phyloP scores from a whole-genome alignment of 2,797 vertebrate species.

The Oreortyx pictus region DNA sequence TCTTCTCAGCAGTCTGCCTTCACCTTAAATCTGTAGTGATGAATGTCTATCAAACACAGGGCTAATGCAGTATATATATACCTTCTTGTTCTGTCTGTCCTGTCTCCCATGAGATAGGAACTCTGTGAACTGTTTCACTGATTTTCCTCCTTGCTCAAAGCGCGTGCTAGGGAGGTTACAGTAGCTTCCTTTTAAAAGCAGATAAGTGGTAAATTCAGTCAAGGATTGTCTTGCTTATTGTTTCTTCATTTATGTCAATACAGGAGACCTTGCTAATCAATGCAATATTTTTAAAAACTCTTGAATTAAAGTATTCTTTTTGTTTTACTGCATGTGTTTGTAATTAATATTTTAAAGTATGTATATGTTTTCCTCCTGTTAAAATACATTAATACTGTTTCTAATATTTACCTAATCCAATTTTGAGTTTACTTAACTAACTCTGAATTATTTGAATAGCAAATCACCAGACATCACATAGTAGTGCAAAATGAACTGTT shows the following conservation, averaged over 20 bases:
- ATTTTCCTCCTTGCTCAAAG: background rate
- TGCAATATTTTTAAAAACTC: background rate
- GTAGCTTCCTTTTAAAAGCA: background rate
- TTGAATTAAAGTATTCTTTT: background rate
- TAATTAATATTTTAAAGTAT: background rate
- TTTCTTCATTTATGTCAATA: background rate
- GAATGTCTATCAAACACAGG: fast-evolving
- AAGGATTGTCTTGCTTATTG: background rate
- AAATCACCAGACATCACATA: background rate
- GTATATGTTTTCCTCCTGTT: conserved; percentile 12
- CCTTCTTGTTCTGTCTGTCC: background rate
- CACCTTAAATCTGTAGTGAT: background rate
- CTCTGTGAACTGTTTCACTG: background rate
- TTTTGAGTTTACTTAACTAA: conserved; percentile 45
- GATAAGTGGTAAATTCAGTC: background rate
- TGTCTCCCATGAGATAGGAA: background rate
- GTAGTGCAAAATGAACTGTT: conserved; percentile 54
- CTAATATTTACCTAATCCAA: conserved; percentile 71
- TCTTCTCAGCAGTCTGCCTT: background rate
- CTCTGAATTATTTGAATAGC: conserved; percentile 37
- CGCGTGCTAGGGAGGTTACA: background rate
- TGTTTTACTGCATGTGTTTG: conserved; percentile 29
- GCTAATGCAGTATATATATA: background rate
- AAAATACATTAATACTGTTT: conserved; percentile 59
- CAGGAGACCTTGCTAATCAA: background rate